phyloP scores from a whole-genome alignment of 2,888 invertebrate genomes.

The Sipha maydis region DNA sequence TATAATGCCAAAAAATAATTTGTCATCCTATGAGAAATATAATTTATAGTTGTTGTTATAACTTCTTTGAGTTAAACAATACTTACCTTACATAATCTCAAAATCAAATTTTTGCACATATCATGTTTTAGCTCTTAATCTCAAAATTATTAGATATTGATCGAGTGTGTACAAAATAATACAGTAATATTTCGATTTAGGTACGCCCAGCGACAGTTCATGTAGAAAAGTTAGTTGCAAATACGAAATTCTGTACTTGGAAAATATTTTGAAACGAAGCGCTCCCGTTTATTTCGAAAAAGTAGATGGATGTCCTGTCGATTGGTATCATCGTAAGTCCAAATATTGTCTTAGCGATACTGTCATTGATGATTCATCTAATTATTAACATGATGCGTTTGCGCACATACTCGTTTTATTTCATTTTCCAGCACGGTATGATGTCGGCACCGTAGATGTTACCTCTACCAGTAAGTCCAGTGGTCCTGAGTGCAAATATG shows the following conservation, averaged over 20 bases:
- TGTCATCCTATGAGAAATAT: too few species aligned
- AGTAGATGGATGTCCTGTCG: conserved; percentile 18
- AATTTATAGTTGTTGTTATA: too few species aligned
- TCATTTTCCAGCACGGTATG: conserved; percentile 15
- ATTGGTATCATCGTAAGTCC: conserved; percentile 36
- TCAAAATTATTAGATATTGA: too few species aligned
- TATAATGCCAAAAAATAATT: too few species aligned
- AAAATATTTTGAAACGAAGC: conserved; percentile 17
- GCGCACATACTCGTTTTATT: not conserved
- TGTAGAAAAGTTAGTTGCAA: conserved; percentile 34
- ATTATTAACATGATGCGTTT: not conserved
- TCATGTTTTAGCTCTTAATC: too few species aligned
- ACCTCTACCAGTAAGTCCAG: not conserved
- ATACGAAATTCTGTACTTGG: conserved; percentile 24
- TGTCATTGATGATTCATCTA: too few species aligned
- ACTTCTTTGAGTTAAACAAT: too few species aligned
- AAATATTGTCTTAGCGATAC: not conserved
- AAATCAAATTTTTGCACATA: too few species aligned
- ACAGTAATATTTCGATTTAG: not conserved
- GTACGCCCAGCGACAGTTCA: not conserved
- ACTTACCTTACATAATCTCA: too few species aligned
- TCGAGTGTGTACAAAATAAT: too few species aligned
- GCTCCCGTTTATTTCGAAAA: conserved; percentile 42
- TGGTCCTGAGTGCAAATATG: conserved; percentile 18
- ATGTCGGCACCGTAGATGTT: not conserved